Evolutionary conservation across 2,113 vertebrate species (phyloP).

Genomic region (Brienomyrus brachyistius): DNA sequence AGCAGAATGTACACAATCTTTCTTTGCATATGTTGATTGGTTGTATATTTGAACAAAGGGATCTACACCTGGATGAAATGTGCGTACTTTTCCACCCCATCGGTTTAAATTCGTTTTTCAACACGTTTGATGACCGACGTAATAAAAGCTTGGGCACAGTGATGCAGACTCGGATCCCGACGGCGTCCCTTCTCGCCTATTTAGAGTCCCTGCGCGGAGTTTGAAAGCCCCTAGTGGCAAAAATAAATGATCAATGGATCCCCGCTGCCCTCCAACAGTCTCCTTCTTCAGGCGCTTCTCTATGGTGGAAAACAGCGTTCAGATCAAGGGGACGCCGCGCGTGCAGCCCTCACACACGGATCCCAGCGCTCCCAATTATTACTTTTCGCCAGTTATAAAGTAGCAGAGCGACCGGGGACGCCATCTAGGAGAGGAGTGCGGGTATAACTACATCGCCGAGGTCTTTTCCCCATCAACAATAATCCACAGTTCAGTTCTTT

Average conservation of each 20-base stretch:
- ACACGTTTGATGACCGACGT: neutral
- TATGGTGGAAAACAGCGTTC: neutral
- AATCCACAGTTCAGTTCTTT: neutral
- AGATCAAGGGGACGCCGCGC: neutral
- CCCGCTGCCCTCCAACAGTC: neutral
- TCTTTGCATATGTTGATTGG: neutral
- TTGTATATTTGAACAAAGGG: neutral
- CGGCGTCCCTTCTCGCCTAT: neutral
- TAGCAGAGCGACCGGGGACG: neutral
- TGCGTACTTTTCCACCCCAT: neutral
- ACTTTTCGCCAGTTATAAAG: neutral
- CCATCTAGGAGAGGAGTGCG: neutral
- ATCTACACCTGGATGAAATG: neutral
- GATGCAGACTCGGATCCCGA: neutral
- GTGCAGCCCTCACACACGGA: neutral
- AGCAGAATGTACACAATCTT: neutral
- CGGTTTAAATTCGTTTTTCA: neutral
- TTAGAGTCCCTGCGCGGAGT: conserved; percentile 52
- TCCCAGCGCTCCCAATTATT: neutral
- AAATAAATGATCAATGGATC: neutral
- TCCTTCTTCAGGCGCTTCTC: neutral
- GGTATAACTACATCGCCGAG: neutral
- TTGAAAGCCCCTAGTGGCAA: conserved; percentile 86
- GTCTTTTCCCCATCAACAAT: neutral
- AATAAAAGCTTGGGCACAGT: conserved; percentile 8